Percentiles rank a stretch among this genome's conserved stretches.
These are phyloP conservation scores for Redunca redunca DNA, from an alignment of 2,113 vertebrate species.

Conservation along the genomic window DNA sequence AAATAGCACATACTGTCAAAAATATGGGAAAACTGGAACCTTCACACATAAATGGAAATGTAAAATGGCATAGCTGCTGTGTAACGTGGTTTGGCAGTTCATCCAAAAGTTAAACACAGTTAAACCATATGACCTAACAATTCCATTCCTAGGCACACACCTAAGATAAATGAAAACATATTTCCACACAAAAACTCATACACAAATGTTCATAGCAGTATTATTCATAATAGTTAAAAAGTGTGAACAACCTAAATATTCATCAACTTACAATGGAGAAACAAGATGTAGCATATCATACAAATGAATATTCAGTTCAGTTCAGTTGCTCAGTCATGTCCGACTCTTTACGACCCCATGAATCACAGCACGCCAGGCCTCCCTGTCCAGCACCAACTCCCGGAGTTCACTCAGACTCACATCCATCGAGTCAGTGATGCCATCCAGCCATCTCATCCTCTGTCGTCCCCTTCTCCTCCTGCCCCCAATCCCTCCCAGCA, in stretches of 20 bases:
- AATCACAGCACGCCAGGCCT: no score
- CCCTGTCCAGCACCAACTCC: no score
- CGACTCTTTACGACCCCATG: no score
- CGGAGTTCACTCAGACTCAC: no score
- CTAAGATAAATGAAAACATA: neutral
- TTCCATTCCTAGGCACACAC: neutral
- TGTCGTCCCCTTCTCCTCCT: no score
- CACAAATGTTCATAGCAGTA: neutral
- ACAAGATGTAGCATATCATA: neutral
- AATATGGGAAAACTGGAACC: neutral
- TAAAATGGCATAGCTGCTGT: neutral
- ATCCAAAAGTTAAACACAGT: neutral
- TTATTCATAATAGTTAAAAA: neutral
- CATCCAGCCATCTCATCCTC: no score
- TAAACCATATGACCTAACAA: neutral
- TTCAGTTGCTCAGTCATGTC: no score
- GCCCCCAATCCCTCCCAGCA: no score
- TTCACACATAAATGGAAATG: neutral
- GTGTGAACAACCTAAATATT: neutral
- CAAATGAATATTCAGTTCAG: neutral
- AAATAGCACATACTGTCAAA: neutral
- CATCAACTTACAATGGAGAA: neutral
- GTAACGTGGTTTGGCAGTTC: neutral
- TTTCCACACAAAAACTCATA: neutral
- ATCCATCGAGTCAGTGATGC: no score